Evolutionary conservation across 2,113 vertebrate genomes (phyloP), one percentile per base, ranked within the genome.

Genomic region (Atherinomorus stipes): DNA sequence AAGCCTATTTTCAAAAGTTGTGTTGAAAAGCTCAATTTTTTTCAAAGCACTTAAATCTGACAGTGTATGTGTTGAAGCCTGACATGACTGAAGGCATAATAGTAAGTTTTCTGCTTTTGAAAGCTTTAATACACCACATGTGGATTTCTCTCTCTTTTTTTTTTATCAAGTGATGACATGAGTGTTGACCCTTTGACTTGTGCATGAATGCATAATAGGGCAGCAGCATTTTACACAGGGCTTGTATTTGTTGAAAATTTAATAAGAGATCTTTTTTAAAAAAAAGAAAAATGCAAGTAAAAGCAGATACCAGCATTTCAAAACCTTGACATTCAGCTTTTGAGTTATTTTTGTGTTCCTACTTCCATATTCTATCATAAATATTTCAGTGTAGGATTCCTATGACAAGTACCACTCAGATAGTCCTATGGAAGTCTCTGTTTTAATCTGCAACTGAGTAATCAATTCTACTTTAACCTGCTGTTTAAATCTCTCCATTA

Each of bases 11-110:
- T 62, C 34, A 34, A 34, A 34, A 34, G 9, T 2, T 38, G 71
- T 75, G 69, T 76, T 72, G 66, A 75, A 80, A 15, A 72, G 40
- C 60, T 34, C 3, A 21, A 49, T 58, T 40, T 65, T 66, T 60
- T 54, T 34, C 28, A 44, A 64, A 71, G 53, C 54, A 63, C 61
- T 76, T 66, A 76, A 87, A 75, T 79, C 71, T 79, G 65, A 53
- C 44, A 51, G 74, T 23, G 12, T 40, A 64, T 31, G 76, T 81
- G 89, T 78, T 85, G 83, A 86, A 84, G 85, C 53, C 50, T 40
- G 22, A 79, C 28, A 9, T 70, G 7, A 53, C 64, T 84, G 22
- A 34, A 76, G 81, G 75, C 68, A 23, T 54, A 49, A 52, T 15
- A 31, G 15, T 62, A 78, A 68, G 47, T 73, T 78, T 34, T 80